A percentile compares a stretch with the other conserved stretches of the same genome.
phyloP scores from a whole-genome alignment of 2,888 invertebrate species.

The Poecilus cupreus region DNA sequence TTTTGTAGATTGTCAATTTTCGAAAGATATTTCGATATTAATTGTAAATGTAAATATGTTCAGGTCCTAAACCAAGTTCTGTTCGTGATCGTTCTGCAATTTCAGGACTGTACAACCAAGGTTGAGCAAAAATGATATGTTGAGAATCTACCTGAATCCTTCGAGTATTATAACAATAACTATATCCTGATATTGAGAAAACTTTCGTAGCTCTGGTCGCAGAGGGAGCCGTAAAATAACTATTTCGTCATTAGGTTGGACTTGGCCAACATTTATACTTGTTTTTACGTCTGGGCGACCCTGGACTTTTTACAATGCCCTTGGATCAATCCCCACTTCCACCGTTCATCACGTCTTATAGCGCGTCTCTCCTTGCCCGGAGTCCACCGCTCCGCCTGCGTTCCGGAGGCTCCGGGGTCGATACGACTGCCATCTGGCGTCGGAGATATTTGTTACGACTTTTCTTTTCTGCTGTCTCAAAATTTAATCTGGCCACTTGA shows the following conservation, averaged over 20 bases:
- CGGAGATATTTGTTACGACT: constrained; percentile 59
- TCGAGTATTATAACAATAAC: too few species aligned
- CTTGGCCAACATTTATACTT: constrained; percentile 56
- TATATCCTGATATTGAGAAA: too few species aligned
- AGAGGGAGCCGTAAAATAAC: constrained; percentile 55
- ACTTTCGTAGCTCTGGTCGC: background rate
- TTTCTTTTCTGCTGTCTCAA: constrained; percentile 58
- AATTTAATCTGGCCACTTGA: constrained; percentile 57
- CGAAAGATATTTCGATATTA: too few species aligned
- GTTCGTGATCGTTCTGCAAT: too few species aligned
- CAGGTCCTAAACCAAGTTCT: too few species aligned
- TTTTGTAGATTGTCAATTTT: too few species aligned
- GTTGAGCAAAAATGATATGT: too few species aligned
- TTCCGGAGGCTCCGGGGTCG: constrained; percentile 11
- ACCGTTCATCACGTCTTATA: constrained; percentile 2
- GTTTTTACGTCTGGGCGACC: constrained; percentile 52
- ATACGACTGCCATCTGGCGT: constrained; percentile 56
- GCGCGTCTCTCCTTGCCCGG: background rate
- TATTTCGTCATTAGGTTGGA: constrained; percentile 52
- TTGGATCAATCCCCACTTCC: constrained; percentile 1
- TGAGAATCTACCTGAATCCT: too few species aligned
- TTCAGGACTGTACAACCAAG: too few species aligned
- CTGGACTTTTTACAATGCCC: constrained; percentile 38
- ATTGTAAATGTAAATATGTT: too few species aligned
- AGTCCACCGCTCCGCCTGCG: background rate